A percentile compares a stretch with the other conserved stretches of the same genome.
These are phyloP conservation scores for Eudasyphora cyanicolor DNA, from an alignment of 2,888 invertebrate genomes.

Conservation along the genomic window DNA sequence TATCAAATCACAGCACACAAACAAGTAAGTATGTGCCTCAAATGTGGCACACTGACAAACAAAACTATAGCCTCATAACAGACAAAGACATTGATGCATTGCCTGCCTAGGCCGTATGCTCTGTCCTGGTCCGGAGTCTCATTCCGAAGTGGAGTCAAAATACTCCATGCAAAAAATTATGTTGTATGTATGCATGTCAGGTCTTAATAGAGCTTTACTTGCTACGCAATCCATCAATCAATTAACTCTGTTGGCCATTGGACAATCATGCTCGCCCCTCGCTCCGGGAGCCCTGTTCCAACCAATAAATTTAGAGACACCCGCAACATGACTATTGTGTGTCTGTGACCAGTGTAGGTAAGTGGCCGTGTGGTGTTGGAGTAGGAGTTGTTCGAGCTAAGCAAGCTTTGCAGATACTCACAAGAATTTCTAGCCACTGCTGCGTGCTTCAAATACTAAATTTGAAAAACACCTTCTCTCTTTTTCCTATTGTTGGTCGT, in stretches of 20 bases:
- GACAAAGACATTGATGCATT: conserved; percentile 59
- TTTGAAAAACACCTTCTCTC: conserved; percentile 51
- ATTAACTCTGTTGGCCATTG: conserved; percentile 52
- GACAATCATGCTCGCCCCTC: not conserved
- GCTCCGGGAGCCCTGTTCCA: too few species aligned
- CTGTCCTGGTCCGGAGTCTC: conserved; percentile 16
- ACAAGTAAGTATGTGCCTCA: not conserved
- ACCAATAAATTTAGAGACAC: too few species aligned
- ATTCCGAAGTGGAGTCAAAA: conserved; percentile 38
- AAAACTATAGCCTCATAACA: conserved; percentile 9
- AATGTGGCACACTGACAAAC: conserved; percentile 13
- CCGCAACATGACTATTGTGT: not conserved
- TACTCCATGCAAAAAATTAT: conserved; percentile 47
- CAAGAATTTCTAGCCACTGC: conserved; percentile 48
- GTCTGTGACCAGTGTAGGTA: not conserved
- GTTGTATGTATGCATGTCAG: conserved; percentile 62
- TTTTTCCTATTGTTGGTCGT: conserved; percentile 10
- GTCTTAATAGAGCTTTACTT: conserved; percentile 55
- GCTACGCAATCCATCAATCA: conserved; percentile 66
- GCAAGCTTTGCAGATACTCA: not conserved
- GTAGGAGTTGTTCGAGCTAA: not conserved
- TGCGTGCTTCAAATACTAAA: conserved; percentile 62
- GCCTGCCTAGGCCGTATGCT: conserved; percentile 29
- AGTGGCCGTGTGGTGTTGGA: not conserved
- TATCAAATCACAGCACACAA: not conserved